Conservation (phyloP, 2,888 invertebrate genomes). For the Tholera decimalis region DNA sequence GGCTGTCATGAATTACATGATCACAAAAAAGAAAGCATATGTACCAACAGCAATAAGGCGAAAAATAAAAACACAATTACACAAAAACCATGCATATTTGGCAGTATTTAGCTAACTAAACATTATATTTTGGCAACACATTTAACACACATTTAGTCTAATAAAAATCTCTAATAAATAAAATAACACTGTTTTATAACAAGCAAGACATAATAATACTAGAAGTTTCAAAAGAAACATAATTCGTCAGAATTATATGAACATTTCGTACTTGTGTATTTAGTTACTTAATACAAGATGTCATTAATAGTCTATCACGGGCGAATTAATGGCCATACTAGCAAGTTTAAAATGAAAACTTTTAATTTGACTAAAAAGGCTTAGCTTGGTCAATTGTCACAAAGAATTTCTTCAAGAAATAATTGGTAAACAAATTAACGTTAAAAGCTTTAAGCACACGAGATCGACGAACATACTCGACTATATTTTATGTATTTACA, state of each 20-base stretch:
- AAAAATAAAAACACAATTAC: constrained; percentile 43
- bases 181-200: constrained; percentile 9
- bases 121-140: constrained; percentile 41
- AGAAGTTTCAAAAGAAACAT: constrained; percentile 9
- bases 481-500: constrained; percentile 45
- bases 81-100: constrained; percentile 60
- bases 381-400: not conserved
- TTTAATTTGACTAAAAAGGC: not conserved
- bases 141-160: constrained; percentile 23
- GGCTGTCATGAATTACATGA: not conserved
- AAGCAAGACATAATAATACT: constrained; percentile 31
- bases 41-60: constrained; percentile 7
- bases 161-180: constrained; percentile 18
- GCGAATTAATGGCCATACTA: not conserved
- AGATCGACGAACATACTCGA: constrained; percentile 43
- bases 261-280: constrained; percentile 12
- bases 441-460: constrained; percentile 45
- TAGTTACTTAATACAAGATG: not conserved
- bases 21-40: constrained; percentile 18
- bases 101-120: constrained; percentile 57
- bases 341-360: not conserved
- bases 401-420: constrained; percentile 4
- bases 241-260: constrained; percentile 22
- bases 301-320: not conserved
- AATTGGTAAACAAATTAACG: constrained; percentile 30